Base-by-base conservation (phyloP, 2,113 vertebrate species). In the Plestiodon gilberti region DNA sequence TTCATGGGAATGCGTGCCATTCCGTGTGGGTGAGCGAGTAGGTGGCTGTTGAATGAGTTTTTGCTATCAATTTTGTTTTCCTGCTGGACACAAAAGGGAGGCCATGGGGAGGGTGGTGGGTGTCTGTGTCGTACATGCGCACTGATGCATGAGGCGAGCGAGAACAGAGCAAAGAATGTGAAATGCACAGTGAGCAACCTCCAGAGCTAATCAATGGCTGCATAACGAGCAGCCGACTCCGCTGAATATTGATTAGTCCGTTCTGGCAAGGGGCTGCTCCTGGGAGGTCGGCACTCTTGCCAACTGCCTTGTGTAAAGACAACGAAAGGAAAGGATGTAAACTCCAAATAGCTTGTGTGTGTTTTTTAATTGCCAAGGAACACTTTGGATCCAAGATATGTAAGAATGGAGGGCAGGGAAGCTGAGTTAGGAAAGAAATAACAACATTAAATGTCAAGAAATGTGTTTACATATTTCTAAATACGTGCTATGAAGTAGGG, bases 211-310 rank as follows among this genome's bases (percentile, higher is more conserved):
- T 96, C 93, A 94, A 91, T 92, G 91, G 93, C 70, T 92, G 82
- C 0, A 0, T 84, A 88, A 89, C 7, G 79, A 94, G 91, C 88
- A 91, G 84, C 59, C 0, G 0, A n/a, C 90, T 70, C 91, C 28
- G 2, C 81, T 90, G 94, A 93, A 95, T 96, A 93, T 95, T 96
- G 93, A 96, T 95, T 30, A 93, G 91, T 4, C 82, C 38, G 57
- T 0, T 25, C 88, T 95, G 92, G 93, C 92, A 93, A 69, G 78
- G 65, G 65, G 76, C 28, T 77, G 67, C 81, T 82, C 61, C 0
- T 0, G 28, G 87, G 86, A 92, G 87, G 88, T 90, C 91, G 89
- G 86, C 6, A 0, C 80, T 92, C 40, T 84, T 92, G 91, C 86
- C 94, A 91, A 90, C 91, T 89, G 90, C 93, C 91, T 94, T 94